These are phyloP conservation scores for Diuraphis noxia DNA, from an alignment of 1,140 invertebrate genomes.

Conservation along the genomic window DNA sequence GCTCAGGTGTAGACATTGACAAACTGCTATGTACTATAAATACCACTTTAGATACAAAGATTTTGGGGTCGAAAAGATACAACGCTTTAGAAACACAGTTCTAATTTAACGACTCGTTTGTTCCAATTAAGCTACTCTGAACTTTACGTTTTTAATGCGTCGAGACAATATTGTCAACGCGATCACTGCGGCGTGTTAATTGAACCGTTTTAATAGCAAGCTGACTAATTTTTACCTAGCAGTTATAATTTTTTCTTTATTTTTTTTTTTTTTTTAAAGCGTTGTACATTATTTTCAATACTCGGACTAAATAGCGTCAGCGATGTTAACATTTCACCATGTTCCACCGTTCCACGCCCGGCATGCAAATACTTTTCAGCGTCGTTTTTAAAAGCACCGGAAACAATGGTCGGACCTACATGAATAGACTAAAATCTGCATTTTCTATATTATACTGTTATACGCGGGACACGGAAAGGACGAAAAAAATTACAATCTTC, in stretches of 20 bases:
- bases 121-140: slow-evolving; percentile 41
- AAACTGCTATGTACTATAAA: slow-evolving; percentile 43
- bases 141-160: slow-evolving; percentile 30
- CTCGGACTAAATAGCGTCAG: not conserved
- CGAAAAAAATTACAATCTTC: slow-evolving; percentile 44
- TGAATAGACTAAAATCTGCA: slow-evolving; percentile 50
- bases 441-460: slow-evolving; percentile 38
- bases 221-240: not conserved
- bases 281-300: not conserved
- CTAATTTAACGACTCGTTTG: slow-evolving; percentile 53
- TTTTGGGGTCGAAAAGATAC: slow-evolving; percentile 46
- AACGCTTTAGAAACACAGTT: slow-evolving; percentile 23
- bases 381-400: slow-evolving; percentile 42
- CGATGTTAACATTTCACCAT: not conserved
- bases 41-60: slow-evolving; percentile 17
- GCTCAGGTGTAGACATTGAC: slow-evolving; percentile 52
- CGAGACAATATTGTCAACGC: slow-evolving; percentile 12
- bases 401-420: slow-evolving; percentile 49
- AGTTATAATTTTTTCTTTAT: not conserved
- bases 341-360: not conserved
- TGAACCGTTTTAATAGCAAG: slow-evolving; percentile 3
- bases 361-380: slow-evolving; percentile 42
- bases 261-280: not conserved
- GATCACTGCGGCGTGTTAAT: not conserved
- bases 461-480: slow-evolving; percentile 13